phyloP scores from a whole-genome alignment of 2,113 vertebrate species.

The Melanerpes aurifrons region DNA sequence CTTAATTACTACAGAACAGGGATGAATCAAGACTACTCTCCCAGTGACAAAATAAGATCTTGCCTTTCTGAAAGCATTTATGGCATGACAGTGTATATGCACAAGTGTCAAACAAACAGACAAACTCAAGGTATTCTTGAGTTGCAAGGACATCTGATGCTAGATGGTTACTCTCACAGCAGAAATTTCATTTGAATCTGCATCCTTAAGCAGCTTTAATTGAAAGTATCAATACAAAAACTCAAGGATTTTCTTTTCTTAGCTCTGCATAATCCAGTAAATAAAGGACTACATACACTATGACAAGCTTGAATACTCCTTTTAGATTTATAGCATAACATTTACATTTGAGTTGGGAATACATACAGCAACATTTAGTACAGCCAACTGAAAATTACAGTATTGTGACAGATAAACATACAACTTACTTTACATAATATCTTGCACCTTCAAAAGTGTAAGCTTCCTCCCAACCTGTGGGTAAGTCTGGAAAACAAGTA shows the following conservation, averaged over 20 bases:
- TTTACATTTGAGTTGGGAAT: neutral
- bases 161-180: neutral
- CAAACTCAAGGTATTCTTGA: neutral
- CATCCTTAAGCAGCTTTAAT: neutral
- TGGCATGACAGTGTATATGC: neutral
- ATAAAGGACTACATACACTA: neutral
- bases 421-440: slow-evolving; percentile 97
- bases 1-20: neutral
- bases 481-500: slow-evolving; percentile 85
- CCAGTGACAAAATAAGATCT: neutral
- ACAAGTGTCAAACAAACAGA: neutral
- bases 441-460: slow-evolving; percentile 97
- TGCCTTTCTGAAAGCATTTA: neutral
- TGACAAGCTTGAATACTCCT: neutral
- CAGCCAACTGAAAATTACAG: neutral
- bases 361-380: neutral
- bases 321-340: neutral
- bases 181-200: neutral
- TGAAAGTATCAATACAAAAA: neutral
- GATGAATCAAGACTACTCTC: neutral
- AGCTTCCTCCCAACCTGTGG: slow-evolving; percentile 97
- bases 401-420: neutral
- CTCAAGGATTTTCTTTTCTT: neutral
- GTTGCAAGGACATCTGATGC: neutral
- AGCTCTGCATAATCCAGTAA: neutral